These are phyloP conservation scores for Pheosia tremula DNA, from an alignment of 2,888 invertebrate genomes.

Conservation along the genomic window DNA sequence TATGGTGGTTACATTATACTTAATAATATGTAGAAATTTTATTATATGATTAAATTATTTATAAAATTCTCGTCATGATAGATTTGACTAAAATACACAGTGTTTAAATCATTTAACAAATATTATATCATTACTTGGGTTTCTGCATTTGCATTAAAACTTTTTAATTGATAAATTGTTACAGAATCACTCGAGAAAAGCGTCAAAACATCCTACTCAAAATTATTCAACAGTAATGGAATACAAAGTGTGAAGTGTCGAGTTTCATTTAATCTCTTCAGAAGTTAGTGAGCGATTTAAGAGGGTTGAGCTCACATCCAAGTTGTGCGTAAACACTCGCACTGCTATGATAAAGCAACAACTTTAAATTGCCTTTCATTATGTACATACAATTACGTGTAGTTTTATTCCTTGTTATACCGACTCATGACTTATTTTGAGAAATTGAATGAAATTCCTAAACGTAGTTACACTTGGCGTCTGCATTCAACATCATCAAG, in stretches of 20 bases:
- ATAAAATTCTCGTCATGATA: too few relatives aligned
- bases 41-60: too few relatives aligned
- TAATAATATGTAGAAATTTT: too few relatives aligned
- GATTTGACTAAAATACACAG: too few relatives aligned
- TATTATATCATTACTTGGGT: too few relatives aligned
- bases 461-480: too few relatives aligned
- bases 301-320: conserved; percentile 2
- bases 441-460: not conserved
- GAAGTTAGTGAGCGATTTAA: conserved; percentile 1
- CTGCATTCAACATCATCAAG: too few relatives aligned
- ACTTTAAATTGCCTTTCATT: not conserved
- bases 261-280: conserved; percentile 3
- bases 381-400: not conserved
- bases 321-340: not conserved
- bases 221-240: conserved; percentile 5
- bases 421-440: not conserved
- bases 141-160: not conserved
- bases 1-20: too few relatives aligned
- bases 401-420: not conserved
- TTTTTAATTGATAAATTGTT: not conserved
- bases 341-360: conserved; percentile 2
- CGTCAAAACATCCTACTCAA: not conserved
- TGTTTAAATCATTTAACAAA: too few relatives aligned
- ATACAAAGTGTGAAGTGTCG: conserved; percentile 5
- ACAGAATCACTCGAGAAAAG: not conserved